These are phyloP conservation scores for Notoglanidium macrostoma DNA, from an alignment of 2,797 vertebrate species.

Conservation along the genomic window DNA sequence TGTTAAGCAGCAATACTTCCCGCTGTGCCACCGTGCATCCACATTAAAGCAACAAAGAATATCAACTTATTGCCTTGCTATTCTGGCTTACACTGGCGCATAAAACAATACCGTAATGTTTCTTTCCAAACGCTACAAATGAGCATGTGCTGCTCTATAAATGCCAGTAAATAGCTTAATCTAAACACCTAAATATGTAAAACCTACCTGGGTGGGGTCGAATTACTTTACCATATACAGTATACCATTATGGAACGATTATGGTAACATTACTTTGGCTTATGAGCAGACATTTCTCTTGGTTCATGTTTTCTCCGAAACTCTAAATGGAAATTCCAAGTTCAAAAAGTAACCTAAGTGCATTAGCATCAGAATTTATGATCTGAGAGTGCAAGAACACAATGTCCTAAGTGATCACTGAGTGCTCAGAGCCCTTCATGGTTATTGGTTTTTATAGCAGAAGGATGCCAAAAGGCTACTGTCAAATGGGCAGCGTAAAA, in stretches of 20 bases:
- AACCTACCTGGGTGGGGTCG: not conserved
- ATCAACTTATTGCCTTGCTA: not conserved
- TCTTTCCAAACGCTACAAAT: not conserved
- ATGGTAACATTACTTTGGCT: not conserved
- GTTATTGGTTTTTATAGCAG: slow-evolving; percentile 6
- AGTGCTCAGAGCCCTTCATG: not conserved
- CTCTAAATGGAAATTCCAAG: not conserved
- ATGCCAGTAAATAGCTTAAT: not conserved
- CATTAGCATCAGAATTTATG: slow-evolving; percentile 22
- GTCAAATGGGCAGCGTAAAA: slow-evolving; percentile 5
- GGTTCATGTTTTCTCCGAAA: not conserved
- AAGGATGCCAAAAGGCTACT: not conserved
- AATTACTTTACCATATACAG: not conserved
- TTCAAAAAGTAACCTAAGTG: not conserved
- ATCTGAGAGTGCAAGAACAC: not conserved
- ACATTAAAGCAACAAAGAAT: not conserved
- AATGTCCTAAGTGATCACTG: not conserved
- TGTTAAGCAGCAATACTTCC: not conserved
- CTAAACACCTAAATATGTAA: not conserved
- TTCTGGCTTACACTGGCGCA: not conserved
- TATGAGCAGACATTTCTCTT: not conserved
- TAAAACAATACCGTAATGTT: not conserved
- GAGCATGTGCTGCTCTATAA: not conserved
- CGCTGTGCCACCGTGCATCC: not conserved
- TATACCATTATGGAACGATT: not conserved